These are phyloP conservation scores for Dicrurus megarhynchus DNA, from an alignment of 2,113 vertebrate species.

Conservation along the genomic window DNA sequence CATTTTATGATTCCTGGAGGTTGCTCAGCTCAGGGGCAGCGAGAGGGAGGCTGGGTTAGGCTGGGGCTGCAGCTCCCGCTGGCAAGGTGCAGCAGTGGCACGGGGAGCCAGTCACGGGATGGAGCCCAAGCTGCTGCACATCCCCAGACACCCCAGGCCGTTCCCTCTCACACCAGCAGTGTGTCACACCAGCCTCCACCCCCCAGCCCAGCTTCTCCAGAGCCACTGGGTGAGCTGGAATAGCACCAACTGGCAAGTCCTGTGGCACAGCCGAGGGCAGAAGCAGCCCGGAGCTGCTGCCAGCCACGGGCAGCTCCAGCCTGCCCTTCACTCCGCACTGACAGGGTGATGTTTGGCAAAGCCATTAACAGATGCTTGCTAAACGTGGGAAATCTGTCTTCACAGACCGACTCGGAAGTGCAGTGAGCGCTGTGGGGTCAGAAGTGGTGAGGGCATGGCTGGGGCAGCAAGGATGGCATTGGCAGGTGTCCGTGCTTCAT, in stretches of 20 bases:
- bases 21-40: background rate
- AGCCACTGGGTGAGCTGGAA: background rate
- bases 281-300: background rate
- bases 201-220: background rate
- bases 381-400: background rate
- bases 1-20: background rate
- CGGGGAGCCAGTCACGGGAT: background rate
- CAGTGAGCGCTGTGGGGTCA: background rate
- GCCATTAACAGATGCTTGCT: background rate
- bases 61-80: background rate
- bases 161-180: accelerated
- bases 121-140: background rate
- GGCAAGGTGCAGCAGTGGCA: accelerated
- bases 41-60: accelerated
- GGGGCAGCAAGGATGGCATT: background rate
- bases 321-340: background rate
- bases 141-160: background rate
- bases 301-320: background rate
- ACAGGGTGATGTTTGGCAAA: background rate
- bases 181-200: background rate
- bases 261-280: background rate
- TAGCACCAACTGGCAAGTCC: accelerated
- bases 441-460: background rate
- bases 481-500: background rate
- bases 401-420: background rate